Evolutionary conservation across 2,113 vertebrate species (phyloP).

Genomic region (Pelmatolapia mariae): DNA sequence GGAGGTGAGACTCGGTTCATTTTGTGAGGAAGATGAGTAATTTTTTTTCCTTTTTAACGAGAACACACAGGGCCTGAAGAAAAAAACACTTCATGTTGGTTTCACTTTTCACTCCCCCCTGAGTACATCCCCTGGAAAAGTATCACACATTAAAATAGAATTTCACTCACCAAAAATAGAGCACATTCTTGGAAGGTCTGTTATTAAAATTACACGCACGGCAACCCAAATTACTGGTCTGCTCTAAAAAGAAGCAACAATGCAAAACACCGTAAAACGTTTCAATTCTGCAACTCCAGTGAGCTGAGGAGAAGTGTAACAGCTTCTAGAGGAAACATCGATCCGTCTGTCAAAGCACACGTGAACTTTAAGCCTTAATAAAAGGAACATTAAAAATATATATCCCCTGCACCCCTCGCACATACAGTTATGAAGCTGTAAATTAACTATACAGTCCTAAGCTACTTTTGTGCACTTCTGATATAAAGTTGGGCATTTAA

Average conservation of each 20-base stretch:
- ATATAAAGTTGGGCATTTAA: not conserved
- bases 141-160: not conserved
- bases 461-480: not conserved
- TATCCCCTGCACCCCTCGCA: not conserved
- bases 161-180: not conserved
- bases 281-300: not conserved
- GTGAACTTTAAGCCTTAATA: not conserved
- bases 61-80: not conserved
- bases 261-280: not conserved
- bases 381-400: not conserved
- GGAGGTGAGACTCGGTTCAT: not conserved
- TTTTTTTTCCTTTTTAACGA: rapidly evolving
- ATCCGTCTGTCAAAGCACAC: not conserved
- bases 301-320: not conserved
- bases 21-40: not conserved
- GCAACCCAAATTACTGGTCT: not conserved
- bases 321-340: not conserved
- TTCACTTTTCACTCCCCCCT: not conserved
- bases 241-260: not conserved
- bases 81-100: not conserved
- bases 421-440: not conserved
- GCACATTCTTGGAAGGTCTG: not conserved
- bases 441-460: not conserved
- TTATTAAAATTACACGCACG: not conserved
- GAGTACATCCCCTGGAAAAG: not conserved